Evolutionary conservation across 2,113 vertebrate species (phyloP), one percentile per base, ranked within the genome.

Genomic region (Chelonoidis abingdonii): DNA sequence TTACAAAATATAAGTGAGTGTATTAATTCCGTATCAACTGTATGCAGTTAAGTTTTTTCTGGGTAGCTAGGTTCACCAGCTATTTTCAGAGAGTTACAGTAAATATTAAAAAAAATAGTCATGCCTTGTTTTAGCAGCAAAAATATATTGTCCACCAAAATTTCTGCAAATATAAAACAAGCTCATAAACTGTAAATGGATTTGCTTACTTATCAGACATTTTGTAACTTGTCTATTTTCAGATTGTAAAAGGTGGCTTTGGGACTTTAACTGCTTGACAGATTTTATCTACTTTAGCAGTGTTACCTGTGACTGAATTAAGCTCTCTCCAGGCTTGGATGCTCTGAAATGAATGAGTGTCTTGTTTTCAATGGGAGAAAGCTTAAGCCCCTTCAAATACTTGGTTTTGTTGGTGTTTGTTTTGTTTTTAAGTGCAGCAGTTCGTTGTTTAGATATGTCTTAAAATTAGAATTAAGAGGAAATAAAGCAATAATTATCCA

Each of bases 11-110:
- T 62, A 62, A n/a, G 65, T 19, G 17, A 19, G 65, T 35, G 31
- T 65, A n/a, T 16, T 10, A 38, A 72, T 38, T 52, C n/a, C 38
- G 3, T 0, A 0, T 44, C 83, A 91, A 65, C 16, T 59, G 89
- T 19, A 5, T n/a, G 35, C 0, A 2, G 13, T 2, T 50, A 50
- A 79, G 3, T 19, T 62, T 12, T 90, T 0, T 53, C 3, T 12
- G 5, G n/a, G 92, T 1, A 80, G 19, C 6, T 27, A 91, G 88
- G 84, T 47, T 83, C 62, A 80, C 41, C 9, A 14, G 0, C 10
- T 24, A 78, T 35, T 83, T 86, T 17, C 72, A 93, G 24, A 72
- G 47, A 65, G 3, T 86, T 4, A 1, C 86, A 50, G 17, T 41
- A 90, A 93, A 79, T 22, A 94, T 92, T 87, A 1, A 69, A 3